phyloP scores from a whole-genome alignment of 2,797 vertebrate genomes.

The Betta splendens region DNA sequence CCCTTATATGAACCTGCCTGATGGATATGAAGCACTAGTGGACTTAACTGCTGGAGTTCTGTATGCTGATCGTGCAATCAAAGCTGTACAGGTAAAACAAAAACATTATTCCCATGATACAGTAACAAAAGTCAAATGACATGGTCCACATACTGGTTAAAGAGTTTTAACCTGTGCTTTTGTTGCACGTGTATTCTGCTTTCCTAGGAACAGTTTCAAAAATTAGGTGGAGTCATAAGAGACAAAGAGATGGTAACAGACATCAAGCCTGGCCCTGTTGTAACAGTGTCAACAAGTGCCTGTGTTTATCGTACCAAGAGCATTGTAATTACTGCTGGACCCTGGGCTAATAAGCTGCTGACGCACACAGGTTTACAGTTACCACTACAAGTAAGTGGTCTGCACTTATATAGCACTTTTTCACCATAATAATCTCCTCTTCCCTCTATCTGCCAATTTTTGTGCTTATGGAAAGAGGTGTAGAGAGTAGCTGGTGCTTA shows the following conservation, averaged over 20 bases:
- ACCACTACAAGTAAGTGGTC: conserved; percentile 86
- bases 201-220: conserved; percentile 81
- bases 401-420: too few relatives aligned
- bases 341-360: conserved; percentile 87
- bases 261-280: conserved; percentile 82
- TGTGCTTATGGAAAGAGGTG: too few relatives aligned
- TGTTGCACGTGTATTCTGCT: background rate
- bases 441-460: too few relatives aligned
- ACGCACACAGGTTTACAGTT: conserved; percentile 80
- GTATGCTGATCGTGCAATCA: conserved; percentile 86
- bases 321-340: conserved; percentile 87
- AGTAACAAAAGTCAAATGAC: too few relatives aligned
- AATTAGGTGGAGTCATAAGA: conserved; percentile 79
- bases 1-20: conserved; percentile 74
- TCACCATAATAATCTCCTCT: too few relatives aligned
- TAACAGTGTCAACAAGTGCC: conserved; percentile 80
- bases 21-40: conserved; percentile 79
- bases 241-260: conserved; percentile 86
- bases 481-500: too few relatives aligned
- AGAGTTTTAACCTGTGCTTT: background rate
- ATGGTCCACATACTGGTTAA: background rate
- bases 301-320: conserved; percentile 81
- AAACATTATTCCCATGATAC: too few relatives aligned
- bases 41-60: conserved; percentile 86
- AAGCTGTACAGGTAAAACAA: conserved; percentile 83